Evolutionary conservation across 2,888 invertebrate genomes (phyloP).

Genomic region (Tipula vernalis): DNA sequence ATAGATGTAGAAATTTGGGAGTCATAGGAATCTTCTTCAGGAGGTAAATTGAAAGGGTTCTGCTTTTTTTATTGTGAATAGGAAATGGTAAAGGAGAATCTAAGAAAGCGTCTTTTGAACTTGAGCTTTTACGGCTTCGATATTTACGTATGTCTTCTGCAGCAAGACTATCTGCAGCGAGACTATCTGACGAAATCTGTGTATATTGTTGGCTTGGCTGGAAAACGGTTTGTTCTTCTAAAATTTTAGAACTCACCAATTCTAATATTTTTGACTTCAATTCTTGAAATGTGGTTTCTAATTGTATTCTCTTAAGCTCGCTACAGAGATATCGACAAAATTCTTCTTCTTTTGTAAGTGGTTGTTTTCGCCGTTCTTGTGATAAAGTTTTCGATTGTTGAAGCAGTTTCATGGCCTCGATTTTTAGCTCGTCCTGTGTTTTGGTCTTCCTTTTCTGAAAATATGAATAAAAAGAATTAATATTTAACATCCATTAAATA

Average conservation of each 20-base stretch:
- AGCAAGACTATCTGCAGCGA: background rate
- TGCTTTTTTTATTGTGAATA: background rate
- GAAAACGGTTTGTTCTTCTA: background rate
- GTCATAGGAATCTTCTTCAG: background rate
- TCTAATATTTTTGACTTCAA: background rate
- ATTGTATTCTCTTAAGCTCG: background rate
- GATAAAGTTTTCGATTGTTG: background rate
- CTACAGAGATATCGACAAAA: no score
- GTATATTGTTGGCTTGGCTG: no score
- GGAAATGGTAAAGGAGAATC: background rate
- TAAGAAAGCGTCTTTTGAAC: background rate
- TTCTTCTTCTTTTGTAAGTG: background rate
- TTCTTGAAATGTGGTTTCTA: background rate
- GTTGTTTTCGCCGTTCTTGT: background rate
- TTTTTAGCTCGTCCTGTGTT: no score
- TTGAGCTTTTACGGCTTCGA: background rate
- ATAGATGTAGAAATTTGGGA: background rate
- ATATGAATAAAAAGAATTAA: no score
- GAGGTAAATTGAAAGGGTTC: background rate
- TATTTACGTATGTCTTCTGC: background rate
- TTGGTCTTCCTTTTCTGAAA: background rate
- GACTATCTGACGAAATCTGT: background rate
- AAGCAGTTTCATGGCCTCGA: no score
- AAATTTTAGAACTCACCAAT: background rate
- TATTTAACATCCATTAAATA: background rate